Evolutionary conservation across 2,113 vertebrate genomes (phyloP), one percentile per base, ranked within the genome.

Genomic region (Perca schrenkii): DNA sequence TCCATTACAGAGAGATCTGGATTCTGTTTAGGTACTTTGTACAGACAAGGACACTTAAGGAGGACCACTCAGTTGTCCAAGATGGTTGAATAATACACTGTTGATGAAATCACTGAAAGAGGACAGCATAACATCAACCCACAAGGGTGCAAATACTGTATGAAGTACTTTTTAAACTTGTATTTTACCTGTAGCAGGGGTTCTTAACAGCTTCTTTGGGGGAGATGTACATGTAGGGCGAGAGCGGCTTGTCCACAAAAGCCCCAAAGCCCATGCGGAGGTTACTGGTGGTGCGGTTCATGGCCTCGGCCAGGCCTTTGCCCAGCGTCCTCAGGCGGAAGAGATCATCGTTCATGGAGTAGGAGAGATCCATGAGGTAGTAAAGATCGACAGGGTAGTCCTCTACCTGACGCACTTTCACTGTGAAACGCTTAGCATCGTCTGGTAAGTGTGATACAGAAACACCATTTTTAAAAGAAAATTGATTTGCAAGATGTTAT

Each of bases 361-460:
- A 97, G 70, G 98, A 99, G 63, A 99, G 92, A 81, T 99, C 98
- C 98, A 99, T 99, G 87, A 99, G 94, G 93, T 99, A 99, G 92
- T 99, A 99, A 83, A 99, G 97, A 62, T 99, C 98, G 69, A 99
- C 97, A 0, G 98, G 98, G 85, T 99, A 99, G 93, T 99, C 98
- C 76, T 99, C 98, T 22, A 99, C 98, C 91, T 99, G 98, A 2
- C 97, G 96, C 77, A 99, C 98, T 91, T 97, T 95, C 74, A 99
- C 86, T 0, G 90, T 96, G 89, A 99, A 99, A 6, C 74, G 95
- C 91, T 96, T 95, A 2, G 98, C 96, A 79, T 98, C 98, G 87
- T 98, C 98, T 99, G 89, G 43, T 12, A 58, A 52, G 74, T 0
- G 4, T 6, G 19, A 78, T 3, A 22, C 36, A 69, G 28, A 65